phyloP scores from a whole-genome alignment of 2,888 invertebrate genomes.

The Ctena decussata region DNA sequence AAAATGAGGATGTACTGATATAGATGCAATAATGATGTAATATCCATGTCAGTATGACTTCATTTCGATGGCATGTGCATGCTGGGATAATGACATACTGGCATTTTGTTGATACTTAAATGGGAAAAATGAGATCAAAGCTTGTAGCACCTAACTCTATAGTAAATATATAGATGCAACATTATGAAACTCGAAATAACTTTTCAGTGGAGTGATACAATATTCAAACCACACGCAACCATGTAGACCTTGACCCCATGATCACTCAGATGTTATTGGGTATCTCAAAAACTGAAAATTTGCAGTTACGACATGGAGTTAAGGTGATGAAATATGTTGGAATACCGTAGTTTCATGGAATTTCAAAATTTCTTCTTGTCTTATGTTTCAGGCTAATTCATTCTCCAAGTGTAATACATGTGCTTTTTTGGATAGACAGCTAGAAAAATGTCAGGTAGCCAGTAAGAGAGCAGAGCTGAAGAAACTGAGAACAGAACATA shows the following conservation, averaged over 20 bases:
- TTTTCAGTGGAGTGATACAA: no score
- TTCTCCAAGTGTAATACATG: conserved; percentile 34
- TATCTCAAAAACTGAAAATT: not conserved
- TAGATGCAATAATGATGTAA: no score
- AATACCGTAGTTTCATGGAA: not conserved
- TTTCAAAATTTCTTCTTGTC: no score
- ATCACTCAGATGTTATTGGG: not conserved
- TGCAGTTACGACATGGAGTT: not conserved
- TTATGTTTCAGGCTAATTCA: conserved; percentile 27
- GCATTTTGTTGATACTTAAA: no score
- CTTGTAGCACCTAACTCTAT: no score
- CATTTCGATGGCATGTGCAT: no score
- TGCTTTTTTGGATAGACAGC: conserved; percentile 16
- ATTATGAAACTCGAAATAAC: no score
- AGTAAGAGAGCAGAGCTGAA: not conserved
- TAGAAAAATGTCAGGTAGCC: conserved; percentile 9
- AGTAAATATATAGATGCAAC: no score
- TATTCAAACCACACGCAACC: not conserved
- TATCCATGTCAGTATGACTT: no score
- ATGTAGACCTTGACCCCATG: not conserved
- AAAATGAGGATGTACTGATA: no score
- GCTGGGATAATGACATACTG: no score
- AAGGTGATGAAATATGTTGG: not conserved
- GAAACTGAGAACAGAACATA: conserved; percentile 20
- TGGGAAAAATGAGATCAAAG: no score